Base-by-base conservation (phyloP, 2,888 invertebrate species). In the Apotomis betuletana region DNA sequence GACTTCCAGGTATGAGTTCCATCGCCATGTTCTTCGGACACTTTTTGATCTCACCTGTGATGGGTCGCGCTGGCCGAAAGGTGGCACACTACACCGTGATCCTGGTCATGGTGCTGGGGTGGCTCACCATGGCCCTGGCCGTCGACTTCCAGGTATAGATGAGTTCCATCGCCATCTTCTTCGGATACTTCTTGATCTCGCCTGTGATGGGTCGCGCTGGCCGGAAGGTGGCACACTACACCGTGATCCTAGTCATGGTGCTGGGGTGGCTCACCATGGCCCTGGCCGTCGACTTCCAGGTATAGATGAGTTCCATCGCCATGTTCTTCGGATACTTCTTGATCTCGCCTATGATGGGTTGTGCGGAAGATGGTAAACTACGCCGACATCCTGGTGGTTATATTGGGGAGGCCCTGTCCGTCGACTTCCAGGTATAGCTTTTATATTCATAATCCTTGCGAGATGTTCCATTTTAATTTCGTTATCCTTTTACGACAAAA, bases 391-490 rank as follows among this genome's bases (percentile, higher is more conserved):
- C 77, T 92, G 6, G 88, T 94, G 1, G 88, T 88, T 0, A 76
- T 93, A 0, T 59, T 90, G 1, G 94, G 94, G 0, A 95, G 95
- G 95, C 89, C 8, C 77, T 91, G 13, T 89, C 95, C 0, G 80
- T 74, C 3, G 85, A 81, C 71, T 74, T 90, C 5, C 75, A 76
- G 79, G 83, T 83, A 64, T 69, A 4, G 5, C 27, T 27, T 27
- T 27, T 2, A 27, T 27, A 27, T 27, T 27, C 27, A 27, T 27
- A 27, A 27, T 27, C 27, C 27, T 27, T 27, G 27, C 27, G 1
- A 27, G 27, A 1, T 27, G 27, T 27, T 27, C 27, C 27, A 27
- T 27, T 27, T 27, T 27, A 27, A 27, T 27, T 27, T 27, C 2
- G 2, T 27, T 27, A 27, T 27, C 2, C 27, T 2, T 27, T 27